Conservation (phyloP, 2,888 invertebrate genomes). For the Drosophila robusta region DNA sequence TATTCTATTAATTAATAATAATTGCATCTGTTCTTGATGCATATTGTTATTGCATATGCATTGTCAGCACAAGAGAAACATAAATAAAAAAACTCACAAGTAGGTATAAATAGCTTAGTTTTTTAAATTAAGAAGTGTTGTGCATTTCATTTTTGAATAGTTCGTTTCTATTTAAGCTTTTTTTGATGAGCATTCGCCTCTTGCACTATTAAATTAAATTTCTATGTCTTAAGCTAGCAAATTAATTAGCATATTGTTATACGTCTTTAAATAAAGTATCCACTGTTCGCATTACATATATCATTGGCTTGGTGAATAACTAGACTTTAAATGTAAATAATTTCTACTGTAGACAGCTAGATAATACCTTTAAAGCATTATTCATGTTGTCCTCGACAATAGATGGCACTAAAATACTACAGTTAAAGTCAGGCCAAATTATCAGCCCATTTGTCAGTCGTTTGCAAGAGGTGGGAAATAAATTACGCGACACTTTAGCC, state of each 20-base stretch:
- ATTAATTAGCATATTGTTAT: conserved; percentile 7
- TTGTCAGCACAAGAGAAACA: too few relatives aligned
- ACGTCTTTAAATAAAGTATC: conserved; percentile 1
- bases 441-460: conserved; percentile 40
- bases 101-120: too few relatives aligned
- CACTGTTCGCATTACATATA: neutral
- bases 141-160: neutral
- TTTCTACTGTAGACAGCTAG: conserved; percentile 1
- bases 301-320: neutral
- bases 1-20: too few relatives aligned
- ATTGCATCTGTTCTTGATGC: too few relatives aligned
- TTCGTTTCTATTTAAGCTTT: neutral
- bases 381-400: conserved; percentile 12
- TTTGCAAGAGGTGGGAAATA: conserved; percentile 33
- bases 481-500: conserved; percentile 46
- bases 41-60: too few relatives aligned
- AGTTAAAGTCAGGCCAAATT: conserved; percentile 33
- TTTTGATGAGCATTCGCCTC: too few relatives aligned
- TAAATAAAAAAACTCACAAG: too few relatives aligned
- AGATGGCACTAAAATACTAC: conserved; percentile 1
- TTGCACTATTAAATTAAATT: too few relatives aligned
- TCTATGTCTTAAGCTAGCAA: too few relatives aligned
- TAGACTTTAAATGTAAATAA: conserved; percentile 6
- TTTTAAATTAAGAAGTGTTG: too few relatives aligned
- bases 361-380: neutral